Evolutionary conservation across 2,113 vertebrate genomes (phyloP).

Genomic region (Oxyruncus cristatus): DNA sequence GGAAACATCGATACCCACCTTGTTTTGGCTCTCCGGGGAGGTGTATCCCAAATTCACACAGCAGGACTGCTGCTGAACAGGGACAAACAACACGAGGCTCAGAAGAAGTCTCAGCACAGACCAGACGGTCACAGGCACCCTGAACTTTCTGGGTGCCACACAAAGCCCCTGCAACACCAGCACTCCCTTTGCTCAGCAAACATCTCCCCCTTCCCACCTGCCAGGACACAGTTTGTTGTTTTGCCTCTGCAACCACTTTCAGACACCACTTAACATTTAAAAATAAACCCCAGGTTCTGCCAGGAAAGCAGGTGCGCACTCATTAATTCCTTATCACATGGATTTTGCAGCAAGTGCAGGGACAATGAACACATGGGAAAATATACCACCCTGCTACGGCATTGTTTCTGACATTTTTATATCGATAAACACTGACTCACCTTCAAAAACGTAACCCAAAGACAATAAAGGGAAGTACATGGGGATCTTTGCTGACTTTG

Average conservation of each 20-base stretch:
- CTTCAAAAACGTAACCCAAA: background rate
- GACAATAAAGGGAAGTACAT: conserved; percentile 53
- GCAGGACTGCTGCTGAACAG: background rate
- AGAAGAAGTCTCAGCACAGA: background rate
- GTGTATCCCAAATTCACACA: rapidly evolving
- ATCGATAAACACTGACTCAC: conserved; percentile 59
- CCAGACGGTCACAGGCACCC: background rate
- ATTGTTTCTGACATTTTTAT: conserved; percentile 41
- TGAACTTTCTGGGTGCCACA: background rate
- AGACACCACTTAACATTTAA: background rate
- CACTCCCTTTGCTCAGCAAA: background rate
- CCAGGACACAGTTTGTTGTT: background rate
- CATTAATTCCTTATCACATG: background rate
- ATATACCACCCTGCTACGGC: background rate
- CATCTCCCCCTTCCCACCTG: background rate
- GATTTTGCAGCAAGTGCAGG: background rate
- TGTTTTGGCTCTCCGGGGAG: rapidly evolving
- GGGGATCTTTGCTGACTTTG: conserved; percentile 14
- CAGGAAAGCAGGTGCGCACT: conserved; percentile 6
- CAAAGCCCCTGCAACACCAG: background rate
- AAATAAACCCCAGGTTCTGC: background rate
- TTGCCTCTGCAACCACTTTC: background rate
- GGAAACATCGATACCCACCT: rapidly evolving
- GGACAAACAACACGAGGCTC: background rate
- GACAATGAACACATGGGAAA: conserved; percentile 37